Percentiles rank a stretch among this genome's conserved stretches.
phyloP scores from a whole-genome alignment of 2,888 invertebrate species.

The Antitype chi region DNA sequence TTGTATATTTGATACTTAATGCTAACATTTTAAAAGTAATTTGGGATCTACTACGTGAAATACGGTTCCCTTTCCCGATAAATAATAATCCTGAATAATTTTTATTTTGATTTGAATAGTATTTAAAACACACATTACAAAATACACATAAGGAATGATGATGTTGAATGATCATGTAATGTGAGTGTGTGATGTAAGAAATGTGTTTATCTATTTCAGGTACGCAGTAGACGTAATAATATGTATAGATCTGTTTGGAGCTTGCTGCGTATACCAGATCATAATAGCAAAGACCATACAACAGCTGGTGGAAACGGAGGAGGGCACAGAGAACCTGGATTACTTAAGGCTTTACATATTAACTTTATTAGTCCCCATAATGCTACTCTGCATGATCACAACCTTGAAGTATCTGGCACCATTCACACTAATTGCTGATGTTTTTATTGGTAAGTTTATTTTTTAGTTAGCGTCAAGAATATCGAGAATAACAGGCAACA shows the following conservation, averaged over 20 bases:
- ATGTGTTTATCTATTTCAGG: slow-evolving; percentile 32
- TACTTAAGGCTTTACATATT: slow-evolving; percentile 81
- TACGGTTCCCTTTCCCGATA: no score
- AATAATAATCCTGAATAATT: neutral
- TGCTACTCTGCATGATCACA: slow-evolving; percentile 86
- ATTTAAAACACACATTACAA: no score
- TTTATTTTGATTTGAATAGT: neutral
- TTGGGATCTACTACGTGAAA: neutral
- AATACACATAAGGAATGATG: no score
- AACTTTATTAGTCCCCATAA: slow-evolving; percentile 78
- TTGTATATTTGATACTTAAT: no score
- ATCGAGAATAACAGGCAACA: no score
- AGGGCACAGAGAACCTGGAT: slow-evolving; percentile 67
- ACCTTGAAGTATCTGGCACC: slow-evolving; percentile 86
- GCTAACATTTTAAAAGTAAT: neutral
- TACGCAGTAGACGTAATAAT: slow-evolving; percentile 81
- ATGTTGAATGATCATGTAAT: no score
- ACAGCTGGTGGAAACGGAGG: slow-evolving; percentile 75
- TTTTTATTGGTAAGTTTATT: slow-evolving; percentile 82
- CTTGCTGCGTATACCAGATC: slow-evolving; percentile 86
- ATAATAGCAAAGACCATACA: slow-evolving; percentile 86
- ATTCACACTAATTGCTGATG: slow-evolving; percentile 83
- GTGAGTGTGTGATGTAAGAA: no score
- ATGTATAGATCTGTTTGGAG: slow-evolving; percentile 86
- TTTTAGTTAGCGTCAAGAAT: no score